Evolutionary conservation across 1,140 invertebrate species (phyloP), one percentile per base, ranked within the genome.

Genomic region (Drosophila serrata): DNA sequence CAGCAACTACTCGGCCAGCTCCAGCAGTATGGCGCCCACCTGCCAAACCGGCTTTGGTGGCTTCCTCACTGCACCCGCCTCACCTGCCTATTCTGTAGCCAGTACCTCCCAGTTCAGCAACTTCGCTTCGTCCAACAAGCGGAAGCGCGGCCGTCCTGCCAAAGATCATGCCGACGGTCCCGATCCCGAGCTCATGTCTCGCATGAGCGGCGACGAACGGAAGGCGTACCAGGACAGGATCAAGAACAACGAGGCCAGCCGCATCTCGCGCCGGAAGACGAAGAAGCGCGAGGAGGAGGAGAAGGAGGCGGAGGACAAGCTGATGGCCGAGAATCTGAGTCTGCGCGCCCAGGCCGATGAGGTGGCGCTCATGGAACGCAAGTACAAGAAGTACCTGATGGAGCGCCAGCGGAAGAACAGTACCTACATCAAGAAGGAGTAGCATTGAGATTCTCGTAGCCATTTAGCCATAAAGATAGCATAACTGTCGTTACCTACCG

Each of bases 171-270:
- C 91, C 39, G 91, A 92, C 33, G 77, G 77, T 33, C 91, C 91
- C 33, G 88, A 92, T 56, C 84, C 78, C 4, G 68, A 75, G 8
- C 42, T 78, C 8, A 78, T 92, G 64, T 56, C 73, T 2, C 46
- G 49, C 42, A 75, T 92, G 79, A 53, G n/a, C 15, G 75, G 78
- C 4, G 73, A 78, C 0, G 79, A 92, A 40, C 58, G 51, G 8
- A 92, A 92, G 37, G 43, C 43, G 7, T 75, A 90, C 31, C 42
- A 62, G 33, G 91, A 92, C 77, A 80, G 91, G 13, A 49, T 88
- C 13, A 92, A 91, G 72, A 92, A 92, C 69, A 92, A 92, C 46
- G 91, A 92, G 53, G 91, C 91, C 13, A 91, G 87, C 35, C 91
- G 91, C 27, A 43, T 84, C 2, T 92, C 91, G 8, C 91, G 91